These are phyloP conservation scores for Acromyrmex charruanus DNA, from an alignment of 1,140 invertebrate species.

Conservation along the genomic window DNA sequence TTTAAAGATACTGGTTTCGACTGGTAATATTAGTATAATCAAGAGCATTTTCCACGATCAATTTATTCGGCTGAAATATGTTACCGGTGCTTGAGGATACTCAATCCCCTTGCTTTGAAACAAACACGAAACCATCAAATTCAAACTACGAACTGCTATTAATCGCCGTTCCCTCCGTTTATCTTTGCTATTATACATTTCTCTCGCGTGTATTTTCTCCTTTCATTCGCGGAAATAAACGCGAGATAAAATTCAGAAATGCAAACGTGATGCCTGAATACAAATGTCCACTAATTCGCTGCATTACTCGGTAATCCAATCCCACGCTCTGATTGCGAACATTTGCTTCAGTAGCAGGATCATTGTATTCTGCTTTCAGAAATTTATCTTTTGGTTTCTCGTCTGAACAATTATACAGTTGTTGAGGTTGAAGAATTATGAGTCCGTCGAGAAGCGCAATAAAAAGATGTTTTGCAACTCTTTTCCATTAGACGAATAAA, in stretches of 20 bases:
- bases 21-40: conserved; percentile 56
- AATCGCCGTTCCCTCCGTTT: conserved; percentile 19
- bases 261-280: conserved; percentile 23
- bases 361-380: conserved; percentile 26
- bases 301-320: conserved; percentile 38
- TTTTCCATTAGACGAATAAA: conserved; percentile 13
- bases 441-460: conserved; percentile 11
- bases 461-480: conserved; percentile 6
- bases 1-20: conserved; percentile 45
- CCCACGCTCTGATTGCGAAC: conserved; percentile 39
- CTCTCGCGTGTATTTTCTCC: neutral
- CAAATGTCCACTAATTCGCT: conserved; percentile 47
- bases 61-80: conserved; percentile 49
- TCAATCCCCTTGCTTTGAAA: conserved; percentile 35
- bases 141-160: conserved; percentile 28
- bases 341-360: conserved; percentile 33
- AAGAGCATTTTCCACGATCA: conserved; percentile 22
- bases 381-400: conserved; percentile 26
- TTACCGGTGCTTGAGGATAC: conserved; percentile 31
- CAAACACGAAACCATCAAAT: conserved; percentile 55
- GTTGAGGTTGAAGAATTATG: conserved; percentile 10
- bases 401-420: neutral
- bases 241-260: conserved; percentile 41
- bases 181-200: neutral
- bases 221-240: conserved; percentile 14